A percentile compares a stretch with the other conserved stretches of the same genome.
phyloP scores from a whole-genome alignment of 37 sponge, comb jelly and placozoan species.

The Crambe crambe region DNA sequence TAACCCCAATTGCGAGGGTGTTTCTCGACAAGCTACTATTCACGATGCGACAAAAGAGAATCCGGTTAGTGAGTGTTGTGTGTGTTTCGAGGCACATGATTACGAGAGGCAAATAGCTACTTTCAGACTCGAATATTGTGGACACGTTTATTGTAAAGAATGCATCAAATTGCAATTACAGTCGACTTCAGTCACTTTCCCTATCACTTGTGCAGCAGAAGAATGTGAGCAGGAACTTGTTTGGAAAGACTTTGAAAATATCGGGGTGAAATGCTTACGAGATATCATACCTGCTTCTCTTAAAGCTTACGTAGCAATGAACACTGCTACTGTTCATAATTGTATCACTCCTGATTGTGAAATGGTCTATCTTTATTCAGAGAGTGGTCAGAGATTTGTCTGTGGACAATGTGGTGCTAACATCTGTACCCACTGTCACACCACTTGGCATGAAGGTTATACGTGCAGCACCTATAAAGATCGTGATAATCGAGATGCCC shows the following conservation, averaged over 20 bases:
- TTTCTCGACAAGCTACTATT: not conserved
- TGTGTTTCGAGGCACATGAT: slow-evolving; percentile 35
- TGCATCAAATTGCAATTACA: slow-evolving; percentile 54
- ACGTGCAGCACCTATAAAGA: slow-evolving; percentile 53
- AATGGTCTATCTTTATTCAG: slow-evolving; percentile 47
- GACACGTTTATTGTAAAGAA: slow-evolving; percentile 63
- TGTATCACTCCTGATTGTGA: slow-evolving; percentile 77
- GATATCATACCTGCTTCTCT: slow-evolving; percentile 25
- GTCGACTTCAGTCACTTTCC: slow-evolving; percentile 45
- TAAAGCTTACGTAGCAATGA: slow-evolving; percentile 11
- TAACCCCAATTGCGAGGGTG: not conserved
- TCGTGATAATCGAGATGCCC: slow-evolving; percentile 6
- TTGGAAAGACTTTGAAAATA: slow-evolving; percentile 67
- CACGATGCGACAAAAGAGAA: not conserved
- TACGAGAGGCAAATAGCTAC: not conserved
- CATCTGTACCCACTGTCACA: slow-evolving; percentile 59
- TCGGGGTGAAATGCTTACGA: slow-evolving; percentile 22
- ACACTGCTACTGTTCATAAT: slow-evolving; percentile 11
- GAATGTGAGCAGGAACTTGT: slow-evolving; percentile 58
- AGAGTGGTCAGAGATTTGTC: slow-evolving; percentile 28
- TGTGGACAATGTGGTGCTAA: slow-evolving; percentile 52
- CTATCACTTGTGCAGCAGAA: slow-evolving; percentile 63
- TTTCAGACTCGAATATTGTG: slow-evolving; percentile 62
- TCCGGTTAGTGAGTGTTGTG: not conserved
- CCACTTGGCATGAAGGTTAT: slow-evolving; percentile 55